Base-by-base conservation (phyloP, 2,797 vertebrate genomes). In the Gouania willdenowi region DNA sequence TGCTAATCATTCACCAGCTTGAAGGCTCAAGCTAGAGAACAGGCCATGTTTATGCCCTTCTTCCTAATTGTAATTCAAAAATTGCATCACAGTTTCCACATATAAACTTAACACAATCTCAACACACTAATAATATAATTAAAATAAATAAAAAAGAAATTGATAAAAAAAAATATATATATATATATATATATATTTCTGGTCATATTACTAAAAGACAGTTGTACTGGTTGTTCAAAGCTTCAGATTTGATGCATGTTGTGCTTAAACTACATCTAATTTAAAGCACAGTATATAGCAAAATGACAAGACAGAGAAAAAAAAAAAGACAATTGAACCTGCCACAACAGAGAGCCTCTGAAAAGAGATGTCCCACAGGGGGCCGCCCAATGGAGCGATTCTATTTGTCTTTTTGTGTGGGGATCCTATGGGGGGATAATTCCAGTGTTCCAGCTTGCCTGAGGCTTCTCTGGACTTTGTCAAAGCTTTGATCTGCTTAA, bases 1-100 rank as follows among this genome's bases (percentile, higher is more conserved):
- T 97, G 95, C 95, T 99, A 98, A 97, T 98, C 96, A 97, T 90
- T 98, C 94, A 97, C 67, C 61, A 57, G 89, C 89, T 91, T 93
- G 91, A 93, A 90, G 86, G 88, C 90, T 95, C 91, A 92, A 93
- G 88, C 91, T 81, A 86, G 87, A 58, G 85, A 90, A 86, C 86
- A 87, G 83, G 85, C 79, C 79, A 58, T 72, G 66, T 89, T 91
- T 87, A 68, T 72, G 72, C 86, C 50, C 84, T 82, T 73, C 77
- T 77, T 38, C 26, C 61, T 52, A 22, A 49, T 73, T 38, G 50
- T 17, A 6, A n/a, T 32, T 43, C 29, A 41, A 39, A 49, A 33
- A 26, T 8, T 46, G 39, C 49, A 28, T 59, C 55, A 45, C 13
- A 29, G 20, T 6, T 45, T 25, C 41, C 18, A 19, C 15, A 8